phyloP scores from a whole-genome alignment of 1,140 invertebrate genomes.

The Ridgeia piscesae region DNA sequence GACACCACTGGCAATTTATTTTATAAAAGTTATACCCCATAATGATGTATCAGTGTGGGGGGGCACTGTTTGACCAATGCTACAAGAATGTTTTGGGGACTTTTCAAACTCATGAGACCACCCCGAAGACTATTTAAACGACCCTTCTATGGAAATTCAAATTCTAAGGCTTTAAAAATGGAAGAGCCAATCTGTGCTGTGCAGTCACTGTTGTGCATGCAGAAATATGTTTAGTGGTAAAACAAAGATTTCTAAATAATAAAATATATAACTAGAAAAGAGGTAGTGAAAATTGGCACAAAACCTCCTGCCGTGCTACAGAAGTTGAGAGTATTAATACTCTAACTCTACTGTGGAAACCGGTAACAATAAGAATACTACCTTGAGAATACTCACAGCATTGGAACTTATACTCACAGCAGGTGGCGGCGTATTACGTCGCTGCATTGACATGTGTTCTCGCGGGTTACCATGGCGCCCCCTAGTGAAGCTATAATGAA shows the following conservation, averaged over 20 bases:
- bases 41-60: too few species aligned
- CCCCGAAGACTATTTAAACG: too few species aligned
- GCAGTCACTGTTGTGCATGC: too few species aligned
- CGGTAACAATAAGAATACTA: conserved; percentile 8
- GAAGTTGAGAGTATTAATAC: not conserved
- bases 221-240: not conserved
- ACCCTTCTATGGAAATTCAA: too few species aligned
- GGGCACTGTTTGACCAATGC: too few species aligned
- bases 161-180: too few species aligned
- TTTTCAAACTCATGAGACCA: too few species aligned
- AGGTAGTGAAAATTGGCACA: not conserved
- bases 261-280: not conserved
- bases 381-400: conserved; percentile 6
- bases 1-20: too few species aligned
- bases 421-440: conserved; percentile 12
- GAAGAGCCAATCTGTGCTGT: too few species aligned
- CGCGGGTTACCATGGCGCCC: conserved; percentile 17
- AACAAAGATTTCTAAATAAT: not conserved
- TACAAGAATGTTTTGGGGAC: too few species aligned
- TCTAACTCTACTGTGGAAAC: not conserved
- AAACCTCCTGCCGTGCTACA: not conserved
- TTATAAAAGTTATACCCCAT: too few species aligned
- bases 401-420: conserved; percentile 19
- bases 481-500: conserved; percentile 15
- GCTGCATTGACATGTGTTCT: conserved; percentile 14